phyloP scores from a whole-genome alignment of 2,113 vertebrate genomes.

The Pseudorhombus dupliciocellatus region DNA sequence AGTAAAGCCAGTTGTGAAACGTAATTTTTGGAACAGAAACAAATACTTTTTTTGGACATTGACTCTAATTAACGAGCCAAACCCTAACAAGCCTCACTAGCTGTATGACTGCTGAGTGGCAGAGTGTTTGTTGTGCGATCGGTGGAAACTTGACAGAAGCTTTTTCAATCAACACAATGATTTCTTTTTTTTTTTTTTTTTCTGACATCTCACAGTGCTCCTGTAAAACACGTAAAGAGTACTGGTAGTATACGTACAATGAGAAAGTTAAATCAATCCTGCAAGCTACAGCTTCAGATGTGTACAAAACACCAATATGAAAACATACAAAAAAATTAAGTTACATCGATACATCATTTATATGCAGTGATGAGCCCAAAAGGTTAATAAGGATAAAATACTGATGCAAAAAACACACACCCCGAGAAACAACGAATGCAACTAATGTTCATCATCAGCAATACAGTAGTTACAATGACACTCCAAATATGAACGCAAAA shows the following conservation, averaged over 20 bases:
- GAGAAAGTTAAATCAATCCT: conserved; percentile 94
- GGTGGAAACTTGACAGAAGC: conserved; percentile 60
- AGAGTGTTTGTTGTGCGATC: conserved; percentile 66
- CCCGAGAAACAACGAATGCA: conserved; percentile 91
- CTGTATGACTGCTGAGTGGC: conserved; percentile 79
- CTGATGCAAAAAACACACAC: conserved; percentile 89
- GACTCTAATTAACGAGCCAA: conserved; percentile 82
- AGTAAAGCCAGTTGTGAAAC: conserved; percentile 42
- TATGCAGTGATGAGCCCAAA: conserved; percentile 97
- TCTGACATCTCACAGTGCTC: conserved; percentile 85
- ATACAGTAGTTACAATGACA: conserved; percentile 99
- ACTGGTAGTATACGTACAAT: conserved; percentile 81
- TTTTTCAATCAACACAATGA: conserved; percentile 63
- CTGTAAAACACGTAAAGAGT: conserved; percentile 74
- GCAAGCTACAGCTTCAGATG: conserved; percentile 95
- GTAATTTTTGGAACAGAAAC: conserved; percentile 50
- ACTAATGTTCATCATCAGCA: conserved; percentile 97
- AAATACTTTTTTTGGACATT: conserved; percentile 58
- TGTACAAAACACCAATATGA: conserved; percentile 93
- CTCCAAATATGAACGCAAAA: conserved; percentile 96
- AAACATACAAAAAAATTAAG: conserved; percentile 95
- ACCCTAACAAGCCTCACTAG: conserved; percentile 87
- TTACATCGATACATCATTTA: conserved; percentile 96
- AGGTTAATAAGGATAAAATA: conserved; percentile 98
- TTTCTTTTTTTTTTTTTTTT: conserved; percentile 74